Evolutionary conservation across 2,888 invertebrate species (phyloP).

Genomic region (Eupithecia exiguata): DNA sequence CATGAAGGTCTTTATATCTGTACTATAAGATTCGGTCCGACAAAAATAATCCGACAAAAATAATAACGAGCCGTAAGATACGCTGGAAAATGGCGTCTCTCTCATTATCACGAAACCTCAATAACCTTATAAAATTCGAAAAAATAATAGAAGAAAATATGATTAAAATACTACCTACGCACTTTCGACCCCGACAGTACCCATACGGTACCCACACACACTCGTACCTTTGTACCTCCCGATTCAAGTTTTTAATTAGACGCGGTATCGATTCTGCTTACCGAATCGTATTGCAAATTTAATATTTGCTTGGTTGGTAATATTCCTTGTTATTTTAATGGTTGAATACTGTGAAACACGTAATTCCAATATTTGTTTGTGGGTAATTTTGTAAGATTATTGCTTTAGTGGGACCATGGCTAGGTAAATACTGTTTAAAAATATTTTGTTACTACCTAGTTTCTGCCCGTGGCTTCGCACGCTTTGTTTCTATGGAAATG

Average conservation of each 20-base stretch:
- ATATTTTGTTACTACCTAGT: no score
- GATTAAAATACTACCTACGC: neutral
- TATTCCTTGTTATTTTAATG: neutral
- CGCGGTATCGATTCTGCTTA: slow-evolving; percentile 14
- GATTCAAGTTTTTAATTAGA: slow-evolving; percentile 34
- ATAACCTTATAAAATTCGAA: no score
- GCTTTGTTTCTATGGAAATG: no score
- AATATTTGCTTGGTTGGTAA: slow-evolving; percentile 15
- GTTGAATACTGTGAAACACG: neutral
- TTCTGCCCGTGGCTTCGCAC: no score
- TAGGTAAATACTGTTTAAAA: no score
- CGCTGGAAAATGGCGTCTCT: no score
- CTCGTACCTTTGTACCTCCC: neutral
- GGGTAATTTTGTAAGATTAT: neutral
- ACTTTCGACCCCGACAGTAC: slow-evolving; percentile 18
- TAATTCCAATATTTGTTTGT: neutral
- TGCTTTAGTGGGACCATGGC: neutral
- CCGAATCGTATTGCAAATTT: slow-evolving; percentile 5
- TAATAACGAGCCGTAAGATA: no score
- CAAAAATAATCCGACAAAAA: no score
- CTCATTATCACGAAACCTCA: no score
- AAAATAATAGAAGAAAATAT: neutral
- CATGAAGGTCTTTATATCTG: no score
- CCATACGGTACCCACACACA: neutral
- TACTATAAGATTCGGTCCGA: no score